A percentile compares a stretch with the other conserved stretches of the same genome.
Evolutionary conservation across 2,888 invertebrate genomes (phyloP).

Genomic region (Hirtodrosophila histrioides): DNA sequence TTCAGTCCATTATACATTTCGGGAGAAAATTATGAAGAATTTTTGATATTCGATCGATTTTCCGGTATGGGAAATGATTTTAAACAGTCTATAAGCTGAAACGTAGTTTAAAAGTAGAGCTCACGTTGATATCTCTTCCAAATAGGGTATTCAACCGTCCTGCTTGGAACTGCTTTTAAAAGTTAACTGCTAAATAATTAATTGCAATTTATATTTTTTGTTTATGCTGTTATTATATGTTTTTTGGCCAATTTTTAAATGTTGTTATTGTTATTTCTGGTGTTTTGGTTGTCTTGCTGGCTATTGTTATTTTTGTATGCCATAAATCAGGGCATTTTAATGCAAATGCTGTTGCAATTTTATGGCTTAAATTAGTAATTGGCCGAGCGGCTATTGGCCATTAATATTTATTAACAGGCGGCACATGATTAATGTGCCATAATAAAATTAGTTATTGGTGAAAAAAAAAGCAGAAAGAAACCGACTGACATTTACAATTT

Average conservation of each 20-base stretch:
- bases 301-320: conserved; percentile 15
- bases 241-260: conserved; percentile 43
- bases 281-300: conserved; percentile 16
- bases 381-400: conserved; percentile 55
- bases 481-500: conserved; percentile 44
- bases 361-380: conserved; percentile 74
- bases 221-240: conserved; percentile 7
- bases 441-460: conserved; percentile 68
- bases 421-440: conserved; percentile 73
- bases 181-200: conserved; percentile 67
- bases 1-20: too few species aligned
- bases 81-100: too few species aligned
- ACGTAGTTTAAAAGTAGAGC: too few species aligned
- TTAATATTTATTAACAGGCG: conserved; percentile 79
- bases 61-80: too few species aligned
- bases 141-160: conserved; percentile 21
- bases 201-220: conserved; percentile 62
- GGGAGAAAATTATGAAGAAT: too few species aligned
- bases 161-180: neutral
- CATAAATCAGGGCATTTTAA: conserved; percentile 72
- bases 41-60: too few species aligned
- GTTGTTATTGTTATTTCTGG: conserved; percentile 39
- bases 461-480: conserved; percentile 3
- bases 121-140: neutral
- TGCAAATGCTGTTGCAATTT: conserved; percentile 73